Evolutionary conservation across 2,113 vertebrate genomes (phyloP).

Genomic region (Calypte anna): DNA sequence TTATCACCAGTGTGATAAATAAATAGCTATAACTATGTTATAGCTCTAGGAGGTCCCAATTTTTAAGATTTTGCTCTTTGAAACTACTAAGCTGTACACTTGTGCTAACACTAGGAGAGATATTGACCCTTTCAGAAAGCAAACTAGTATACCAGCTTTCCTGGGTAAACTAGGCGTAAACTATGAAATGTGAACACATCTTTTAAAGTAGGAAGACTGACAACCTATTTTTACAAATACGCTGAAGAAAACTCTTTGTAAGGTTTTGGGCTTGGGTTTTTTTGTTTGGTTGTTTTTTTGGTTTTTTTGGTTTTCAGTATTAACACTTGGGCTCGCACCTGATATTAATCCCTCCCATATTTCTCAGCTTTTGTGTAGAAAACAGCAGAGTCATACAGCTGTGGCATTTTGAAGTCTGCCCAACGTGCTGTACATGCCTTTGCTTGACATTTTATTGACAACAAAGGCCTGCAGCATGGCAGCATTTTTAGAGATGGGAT

Average conservation of each 20-base stretch:
- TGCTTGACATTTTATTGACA: conserved; percentile 64
- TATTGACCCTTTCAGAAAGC: conserved; percentile 37
- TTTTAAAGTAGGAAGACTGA: neutral
- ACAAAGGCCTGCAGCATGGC: conserved; percentile 9
- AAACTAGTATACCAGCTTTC: neutral
- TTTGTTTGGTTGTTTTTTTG: neutral
- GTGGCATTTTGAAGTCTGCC: neutral
- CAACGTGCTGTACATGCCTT: conserved; percentile 29
- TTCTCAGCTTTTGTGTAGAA: neutral
- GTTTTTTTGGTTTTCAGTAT: neutral
- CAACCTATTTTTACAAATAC: neutral
- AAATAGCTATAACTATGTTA: neutral
- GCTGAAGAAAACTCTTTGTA: neutral
- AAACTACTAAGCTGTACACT: conserved; percentile 45
- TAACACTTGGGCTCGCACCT: neutral
- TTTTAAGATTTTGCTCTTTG: conserved; percentile 47
- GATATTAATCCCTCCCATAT: conserved; percentile 2
- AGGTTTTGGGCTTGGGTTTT: neutral
- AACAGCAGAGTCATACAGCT: neutral
- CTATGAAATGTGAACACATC: neutral
- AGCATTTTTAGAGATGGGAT: conserved; percentile 41
- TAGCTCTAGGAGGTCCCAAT: neutral
- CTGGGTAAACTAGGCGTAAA: conserved; percentile 36
- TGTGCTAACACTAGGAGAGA: conserved; percentile 10
- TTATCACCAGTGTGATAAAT: neutral